Conservation (phyloP, 1,140 invertebrate species). For the Drosophila elegans region DNA sequence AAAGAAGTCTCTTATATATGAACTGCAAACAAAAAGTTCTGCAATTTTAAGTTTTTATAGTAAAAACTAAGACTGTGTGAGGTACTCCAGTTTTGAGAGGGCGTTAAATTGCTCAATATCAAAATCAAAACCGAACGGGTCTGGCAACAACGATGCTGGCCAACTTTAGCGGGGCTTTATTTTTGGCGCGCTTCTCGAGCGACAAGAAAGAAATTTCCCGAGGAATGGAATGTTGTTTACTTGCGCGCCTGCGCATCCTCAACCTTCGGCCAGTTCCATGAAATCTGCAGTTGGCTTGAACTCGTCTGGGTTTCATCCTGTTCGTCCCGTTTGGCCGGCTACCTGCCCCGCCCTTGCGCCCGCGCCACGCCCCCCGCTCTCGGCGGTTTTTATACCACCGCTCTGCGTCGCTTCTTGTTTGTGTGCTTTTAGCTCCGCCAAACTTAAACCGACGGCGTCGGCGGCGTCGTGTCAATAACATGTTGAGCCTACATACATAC, state of each 20-base stretch:
- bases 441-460: slow-evolving; percentile 35
- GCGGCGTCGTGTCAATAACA: slow-evolving; percentile 68
- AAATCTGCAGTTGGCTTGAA: slow-evolving; percentile 48
- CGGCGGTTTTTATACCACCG: slow-evolving; percentile 48
- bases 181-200: slow-evolving; percentile 67
- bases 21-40: too few relatives aligned
- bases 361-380: slow-evolving; percentile 10
- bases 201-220: slow-evolving; percentile 60
- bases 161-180: slow-evolving; percentile 34
- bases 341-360: slow-evolving; percentile 51
- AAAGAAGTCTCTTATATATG: too few relatives aligned
- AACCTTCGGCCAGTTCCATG: slow-evolving; percentile 64
- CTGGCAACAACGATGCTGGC: slow-evolving; percentile 47
- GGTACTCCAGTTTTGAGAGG: background rate
- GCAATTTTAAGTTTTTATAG: too few relatives aligned
- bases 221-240: slow-evolving; percentile 83
- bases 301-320: slow-evolving; percentile 69
- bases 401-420: slow-evolving; percentile 76
- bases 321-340: slow-evolving; percentile 75
- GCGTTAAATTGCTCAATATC: slow-evolving; percentile 7
- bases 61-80: background rate
- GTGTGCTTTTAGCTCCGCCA: slow-evolving; percentile 74
- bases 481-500: slow-evolving; percentile 65
- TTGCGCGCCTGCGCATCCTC: slow-evolving; percentile 76
- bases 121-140: slow-evolving; percentile 13